Conservation (phyloP, 2,113 vertebrate species). For the Poeciliopsis turrubarensis region DNA sequence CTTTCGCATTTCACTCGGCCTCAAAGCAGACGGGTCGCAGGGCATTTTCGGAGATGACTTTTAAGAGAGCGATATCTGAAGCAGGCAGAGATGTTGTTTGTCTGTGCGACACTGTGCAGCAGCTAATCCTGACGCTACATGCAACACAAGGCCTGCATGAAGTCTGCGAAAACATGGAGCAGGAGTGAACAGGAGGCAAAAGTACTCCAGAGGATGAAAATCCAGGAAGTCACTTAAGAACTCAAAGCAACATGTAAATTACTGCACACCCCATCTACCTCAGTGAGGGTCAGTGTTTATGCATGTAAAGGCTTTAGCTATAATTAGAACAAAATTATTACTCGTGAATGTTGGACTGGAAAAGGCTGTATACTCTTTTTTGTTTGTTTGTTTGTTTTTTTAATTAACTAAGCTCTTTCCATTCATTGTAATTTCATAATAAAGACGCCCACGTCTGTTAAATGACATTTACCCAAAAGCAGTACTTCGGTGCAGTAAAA, state of each 20-base stretch:
- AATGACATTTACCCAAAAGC: too few relatives aligned
- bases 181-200: background rate
- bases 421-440: too few relatives aligned
- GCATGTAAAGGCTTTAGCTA: too few relatives aligned
- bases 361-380: too few relatives aligned
- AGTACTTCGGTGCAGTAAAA: too few relatives aligned
- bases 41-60: conserved; percentile 23
- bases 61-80: conserved; percentile 20
- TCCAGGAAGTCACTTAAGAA: background rate
- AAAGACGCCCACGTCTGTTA: too few relatives aligned
- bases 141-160: conserved; percentile 4
- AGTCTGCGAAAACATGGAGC: background rate
- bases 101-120: conserved; percentile 9
- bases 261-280: too few relatives aligned
- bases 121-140: conserved; percentile 4
- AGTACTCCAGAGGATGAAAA: background rate
- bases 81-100: conserved; percentile 30
- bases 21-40: conserved; percentile 39
- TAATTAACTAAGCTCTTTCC: too few relatives aligned
- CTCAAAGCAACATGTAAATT: background rate
- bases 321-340: too few relatives aligned
- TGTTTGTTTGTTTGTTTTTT: too few relatives aligned
- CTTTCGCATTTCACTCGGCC: conserved; percentile 49
- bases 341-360: too few relatives aligned
- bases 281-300: background rate